phyloP scores from a whole-genome alignment of 30 jellyfish, hydroid and myxozoan genomes.

The Hydra vulgaris region DNA sequence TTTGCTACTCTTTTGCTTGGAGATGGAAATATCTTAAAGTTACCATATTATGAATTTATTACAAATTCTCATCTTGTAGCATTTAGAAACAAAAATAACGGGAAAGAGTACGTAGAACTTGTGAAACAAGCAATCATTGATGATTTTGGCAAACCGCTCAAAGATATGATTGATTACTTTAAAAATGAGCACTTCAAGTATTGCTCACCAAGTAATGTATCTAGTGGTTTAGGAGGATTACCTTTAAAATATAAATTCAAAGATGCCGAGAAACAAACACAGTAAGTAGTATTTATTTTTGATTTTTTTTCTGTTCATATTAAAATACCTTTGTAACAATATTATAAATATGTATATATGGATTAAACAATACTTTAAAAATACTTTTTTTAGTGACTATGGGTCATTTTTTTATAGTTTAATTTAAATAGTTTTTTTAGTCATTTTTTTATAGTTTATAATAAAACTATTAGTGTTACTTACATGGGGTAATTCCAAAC shows the following conservation, averaged over 20 bases:
- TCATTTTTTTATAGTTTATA: no score
- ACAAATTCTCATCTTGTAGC: not conserved
- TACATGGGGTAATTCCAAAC: no score
- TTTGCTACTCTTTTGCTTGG: conserved; percentile 9
- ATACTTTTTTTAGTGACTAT: no score
- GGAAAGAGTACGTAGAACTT: conserved; percentile 7
- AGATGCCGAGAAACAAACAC: conserved; percentile 29
- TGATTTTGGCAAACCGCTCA: conserved; percentile 65
- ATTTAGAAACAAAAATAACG: not conserved
- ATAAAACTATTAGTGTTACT: no score
- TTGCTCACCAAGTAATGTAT: conserved; percentile 42
- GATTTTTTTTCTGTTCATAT: not conserved
- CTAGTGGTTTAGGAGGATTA: conserved; percentile 69
- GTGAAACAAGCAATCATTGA: conserved; percentile 44
- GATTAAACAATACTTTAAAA: no score
- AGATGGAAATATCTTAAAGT: not conserved
- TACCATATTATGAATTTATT: not conserved
- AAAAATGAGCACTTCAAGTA: conserved; percentile 41
- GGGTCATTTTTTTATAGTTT: no score
- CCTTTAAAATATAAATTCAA: conserved; percentile 43
- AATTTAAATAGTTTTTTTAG: no score
- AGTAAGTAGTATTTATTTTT: conserved; percentile 15
- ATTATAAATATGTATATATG: no score
- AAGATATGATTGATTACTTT: conserved; percentile 45
- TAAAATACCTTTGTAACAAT: not conserved